Base-by-base conservation (phyloP, 2,113 vertebrate genomes). In the Tragelaphus scriptus region DNA sequence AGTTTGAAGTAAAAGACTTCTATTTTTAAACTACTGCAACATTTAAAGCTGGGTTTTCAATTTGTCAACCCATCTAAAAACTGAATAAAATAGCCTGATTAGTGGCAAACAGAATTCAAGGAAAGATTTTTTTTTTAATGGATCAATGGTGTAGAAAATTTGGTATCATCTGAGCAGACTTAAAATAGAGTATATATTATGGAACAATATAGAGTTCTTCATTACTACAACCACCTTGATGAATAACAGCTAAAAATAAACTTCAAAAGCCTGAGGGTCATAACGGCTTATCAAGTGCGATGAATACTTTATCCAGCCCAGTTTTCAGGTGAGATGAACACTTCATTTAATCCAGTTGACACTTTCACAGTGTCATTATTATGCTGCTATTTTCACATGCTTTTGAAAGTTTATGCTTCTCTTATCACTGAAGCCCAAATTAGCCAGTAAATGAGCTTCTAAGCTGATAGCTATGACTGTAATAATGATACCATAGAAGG, bases 1-100 rank as follows among this genome's bases (percentile, higher is more conserved):
- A 97, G 58, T 94, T 23, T 55, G 79, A 95, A 36, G 40, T 92
- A 96, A 96, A 55, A 98, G 94, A 98, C 9, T 88, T 94, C 85
- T 95, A 98, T 94, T 97, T 98, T 98, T 98, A 98, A 97, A 97
- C 68, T 65, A 49, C 59, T 90, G 68, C 77, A 53, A 81, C 28
- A 9, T 97, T 98, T 98, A 94, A 94, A 77, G 85, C 91, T 96
- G 59, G 56, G 77, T 97, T 98, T 97, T 98, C 95, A 95, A 95
- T 98, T 97, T 97, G 56, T 97, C 90, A 97, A 65, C 96, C 97
- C 95, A 79, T 80, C 88, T 88, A 19, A 30, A 51, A 96, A 53
- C 88, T 85, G 93, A 94, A 3, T 75, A 36, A 63, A 49, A 36
- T 10, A 89, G 21, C 10, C 59, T 97, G 96, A 17, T 85, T 79